Conservation (phyloP, 2,113 vertebrate genomes). For the Brachionichthys hirsutus region DNA sequence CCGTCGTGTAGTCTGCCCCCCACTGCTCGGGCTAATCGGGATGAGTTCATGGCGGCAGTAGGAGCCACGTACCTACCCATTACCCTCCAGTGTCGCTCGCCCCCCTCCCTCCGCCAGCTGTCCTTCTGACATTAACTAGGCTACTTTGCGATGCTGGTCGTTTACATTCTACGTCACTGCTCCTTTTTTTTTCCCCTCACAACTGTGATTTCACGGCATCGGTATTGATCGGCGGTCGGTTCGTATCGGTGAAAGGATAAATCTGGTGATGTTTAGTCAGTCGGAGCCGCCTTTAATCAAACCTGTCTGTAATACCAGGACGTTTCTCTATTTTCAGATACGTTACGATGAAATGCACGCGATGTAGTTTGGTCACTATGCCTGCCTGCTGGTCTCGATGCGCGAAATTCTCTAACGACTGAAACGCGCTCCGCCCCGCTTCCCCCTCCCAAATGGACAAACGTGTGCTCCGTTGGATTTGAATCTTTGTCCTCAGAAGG, state of each 20-base stretch:
- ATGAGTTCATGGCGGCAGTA: conserved; percentile 68
- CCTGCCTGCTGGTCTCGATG: no score
- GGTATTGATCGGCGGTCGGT: neutral
- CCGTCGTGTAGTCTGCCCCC: conserved; percentile 60
- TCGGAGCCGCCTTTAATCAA: neutral
- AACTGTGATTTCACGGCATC: neutral
- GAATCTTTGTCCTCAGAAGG: no score
- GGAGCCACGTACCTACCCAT: conserved; percentile 47
- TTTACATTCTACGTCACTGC: conserved; percentile 14
- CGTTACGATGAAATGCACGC: no score
- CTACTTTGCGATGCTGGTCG: conserved; percentile 13
- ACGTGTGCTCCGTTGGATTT: no score
- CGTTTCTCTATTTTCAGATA: no score
- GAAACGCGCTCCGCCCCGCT: no score
- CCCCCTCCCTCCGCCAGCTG: conserved; percentile 15
- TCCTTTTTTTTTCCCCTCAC: neutral
- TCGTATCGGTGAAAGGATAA: neutral
- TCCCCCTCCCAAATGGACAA: no score
- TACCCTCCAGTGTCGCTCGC: conserved; percentile 45
- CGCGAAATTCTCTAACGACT: no score
- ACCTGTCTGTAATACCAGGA: no score
- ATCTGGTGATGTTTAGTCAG: conserved; percentile 5
- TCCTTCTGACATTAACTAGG: conserved; percentile 26
- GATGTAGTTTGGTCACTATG: no score
- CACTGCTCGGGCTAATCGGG: conserved; percentile 64